Percentiles rank a stretch among this genome's conserved stretches.
These are phyloP conservation scores for Melanophora roralis DNA, from an alignment of 2,888 invertebrate genomes.

Conservation along the genomic window DNA sequence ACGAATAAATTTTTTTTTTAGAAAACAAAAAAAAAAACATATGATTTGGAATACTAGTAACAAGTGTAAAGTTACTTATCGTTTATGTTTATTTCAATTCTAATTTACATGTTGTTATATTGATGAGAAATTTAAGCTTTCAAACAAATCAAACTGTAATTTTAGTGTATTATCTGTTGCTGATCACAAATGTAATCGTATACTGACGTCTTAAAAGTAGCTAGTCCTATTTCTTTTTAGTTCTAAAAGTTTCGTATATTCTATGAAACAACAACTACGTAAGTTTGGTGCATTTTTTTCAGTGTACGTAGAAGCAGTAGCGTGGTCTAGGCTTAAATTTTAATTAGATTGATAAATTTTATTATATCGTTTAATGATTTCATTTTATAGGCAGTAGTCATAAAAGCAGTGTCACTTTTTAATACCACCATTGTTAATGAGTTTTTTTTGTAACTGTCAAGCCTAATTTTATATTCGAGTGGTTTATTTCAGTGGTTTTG, in stretches of 20 bases:
- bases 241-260: no score
- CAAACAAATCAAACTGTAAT: constrained; percentile 72
- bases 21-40: no score
- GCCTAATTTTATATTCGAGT: constrained; percentile 14
- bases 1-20: no score
- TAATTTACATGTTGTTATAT: constrained; percentile 73
- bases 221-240: neutral
- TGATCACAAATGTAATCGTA: constrained; percentile 38
- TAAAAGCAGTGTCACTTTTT: constrained; percentile 27
- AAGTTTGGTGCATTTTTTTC: no score
- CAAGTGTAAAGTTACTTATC: constrained; percentile 52
- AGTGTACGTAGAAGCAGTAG: neutral
- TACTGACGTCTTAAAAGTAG: neutral
- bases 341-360: constrained; percentile 9
- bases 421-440: constrained; percentile 14
- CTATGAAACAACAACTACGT: no score
- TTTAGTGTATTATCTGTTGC: constrained; percentile 70
- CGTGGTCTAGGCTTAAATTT: constrained; percentile 11
- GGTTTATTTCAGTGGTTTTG: constrained; percentile 6
- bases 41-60: no score
- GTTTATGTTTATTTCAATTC: constrained; percentile 17
- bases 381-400: constrained; percentile 43
- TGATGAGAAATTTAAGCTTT: constrained; percentile 69
- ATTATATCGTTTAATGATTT: constrained; percentile 2
- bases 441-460: constrained; percentile 3